Evolutionary conservation across 2,888 invertebrate genomes (phyloP), one percentile per base, ranked within the genome.

Genomic region (Chaitophorus viminalis): DNA sequence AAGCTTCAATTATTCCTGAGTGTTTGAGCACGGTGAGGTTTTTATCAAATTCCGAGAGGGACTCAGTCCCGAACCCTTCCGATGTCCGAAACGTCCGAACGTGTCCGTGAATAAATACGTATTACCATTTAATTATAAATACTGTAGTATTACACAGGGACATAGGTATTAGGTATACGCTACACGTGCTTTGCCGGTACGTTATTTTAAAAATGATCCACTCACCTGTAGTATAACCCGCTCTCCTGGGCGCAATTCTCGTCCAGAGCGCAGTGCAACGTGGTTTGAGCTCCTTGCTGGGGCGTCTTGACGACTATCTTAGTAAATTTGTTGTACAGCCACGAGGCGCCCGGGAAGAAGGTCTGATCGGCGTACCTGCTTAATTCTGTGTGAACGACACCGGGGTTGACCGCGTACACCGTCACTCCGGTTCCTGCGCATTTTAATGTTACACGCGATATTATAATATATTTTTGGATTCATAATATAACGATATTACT

Each of bases 321-420:
- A 3, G 88, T 79, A 25, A 90, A 84, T 39, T 89, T 0, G 18
- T 91, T 89, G 8, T 91, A 91, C 0, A 93, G 68, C 77, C 90
- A 90, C 21, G 92, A 91, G 0, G 93, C 92, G 3, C 94, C 94
- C 81, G 91, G 91, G 90, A 93, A 94, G 1, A 87, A 17, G 89
- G 93, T 74, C 0, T 92, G 91, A 0, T 94, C 92, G 89, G 94
- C 90, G 91, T 95, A 93, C 29, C 96, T 94, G 1, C 94, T 94
- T 9, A 97, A 91, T 90, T 96, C 96, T 0, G 97, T 96, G 90
- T 93, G 93, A 78, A 96, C 94, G 1, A 95, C 92, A 0, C 96
- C 96, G 0, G 96, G 96, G 91, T 96, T 95, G 0, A 95, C 91
- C 87, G 94, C 93, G 91, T 96, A 96, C 0, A 94, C 94, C 60